A percentile compares a stretch with the other conserved stretches of the same genome.
Conservation (phyloP, 2,797 vertebrate species). For the Selene dorsalis region DNA sequence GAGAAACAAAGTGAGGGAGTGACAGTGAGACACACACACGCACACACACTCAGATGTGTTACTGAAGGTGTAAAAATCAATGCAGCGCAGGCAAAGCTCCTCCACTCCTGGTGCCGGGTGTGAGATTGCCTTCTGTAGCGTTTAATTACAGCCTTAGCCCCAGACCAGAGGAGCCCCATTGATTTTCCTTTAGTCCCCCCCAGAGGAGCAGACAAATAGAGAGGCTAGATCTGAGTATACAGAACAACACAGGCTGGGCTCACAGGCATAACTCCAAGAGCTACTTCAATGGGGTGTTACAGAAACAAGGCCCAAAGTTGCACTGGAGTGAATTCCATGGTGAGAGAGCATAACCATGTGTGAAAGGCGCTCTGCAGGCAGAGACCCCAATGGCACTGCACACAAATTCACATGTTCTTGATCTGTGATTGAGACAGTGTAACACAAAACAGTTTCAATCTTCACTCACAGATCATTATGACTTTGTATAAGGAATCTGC, state of each 20-base stretch:
- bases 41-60: slow-evolving; percentile 65
- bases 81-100: slow-evolving; percentile 71
- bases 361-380: slow-evolving; percentile 41
- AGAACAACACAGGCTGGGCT: slow-evolving; percentile 59
- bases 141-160: slow-evolving; percentile 83
- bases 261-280: slow-evolving; percentile 60
- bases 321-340: slow-evolving; percentile 50
- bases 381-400: slow-evolving; percentile 7
- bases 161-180: slow-evolving; percentile 74
- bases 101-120: slow-evolving; percentile 62
- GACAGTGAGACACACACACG: slow-evolving; percentile 22
- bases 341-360: slow-evolving; percentile 46
- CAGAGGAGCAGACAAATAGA: slow-evolving; percentile 72
- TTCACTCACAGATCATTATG: neutral
- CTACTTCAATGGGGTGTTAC: slow-evolving; percentile 63
- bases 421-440: too few species aligned
- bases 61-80: slow-evolving; percentile 82
- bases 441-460: too few species aligned
- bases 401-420: slow-evolving; percentile 14
- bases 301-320: slow-evolving; percentile 65
- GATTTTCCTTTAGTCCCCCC: slow-evolving; percentile 79
- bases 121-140: slow-evolving; percentile 80
- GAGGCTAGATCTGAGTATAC: slow-evolving; percentile 65
- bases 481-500: neutral
- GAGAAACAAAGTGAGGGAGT: slow-evolving; percentile 43